A percentile compares a stretch with the other conserved stretches of the same genome.
Conservation (phyloP, 1,140 invertebrate species). For the Bombus picipes region DNA sequence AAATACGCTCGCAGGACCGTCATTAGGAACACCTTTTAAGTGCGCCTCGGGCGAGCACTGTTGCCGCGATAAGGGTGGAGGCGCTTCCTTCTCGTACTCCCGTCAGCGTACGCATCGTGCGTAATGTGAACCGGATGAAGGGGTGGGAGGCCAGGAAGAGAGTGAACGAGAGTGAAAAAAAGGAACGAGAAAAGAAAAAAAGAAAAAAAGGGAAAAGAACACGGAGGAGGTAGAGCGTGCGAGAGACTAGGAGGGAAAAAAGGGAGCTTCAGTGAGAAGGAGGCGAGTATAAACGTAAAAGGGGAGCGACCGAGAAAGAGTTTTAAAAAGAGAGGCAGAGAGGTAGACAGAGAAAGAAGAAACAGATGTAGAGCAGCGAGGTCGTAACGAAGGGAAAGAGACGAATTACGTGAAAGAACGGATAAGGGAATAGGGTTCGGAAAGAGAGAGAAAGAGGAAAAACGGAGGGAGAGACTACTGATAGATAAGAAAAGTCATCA, state of each 20-base stretch:
- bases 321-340: neutral
- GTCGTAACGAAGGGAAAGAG: no score
- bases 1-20: neutral
- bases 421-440: neutral
- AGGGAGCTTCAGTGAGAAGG: neutral
- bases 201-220: neutral
- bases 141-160: slow-evolving; percentile 38
- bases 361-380: neutral
- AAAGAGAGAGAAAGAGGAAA: neutral
- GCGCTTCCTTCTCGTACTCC: slow-evolving; percentile 49
- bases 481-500: slow-evolving; percentile 77
- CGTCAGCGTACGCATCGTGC: slow-evolving; percentile 67
- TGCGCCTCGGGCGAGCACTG: slow-evolving; percentile 18
- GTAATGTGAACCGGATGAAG: slow-evolving; percentile 70
- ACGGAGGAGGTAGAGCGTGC: neutral
- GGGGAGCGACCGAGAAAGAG: neutral
- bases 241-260: no score
- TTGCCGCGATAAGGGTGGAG: slow-evolving; percentile 17
- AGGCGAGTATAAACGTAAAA: neutral
- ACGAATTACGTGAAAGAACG: neutral
- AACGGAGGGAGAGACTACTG: slow-evolving; percentile 35
- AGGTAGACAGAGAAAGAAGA: neutral
- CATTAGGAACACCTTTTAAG: slow-evolving; percentile 1
- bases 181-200: slow-evolving; percentile 9
- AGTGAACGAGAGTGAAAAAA: slow-evolving; percentile 17